A percentile compares a stretch with the other conserved stretches of the same genome.
These are phyloP conservation scores for Apogon talboti DNA, from an alignment of 2,797 vertebrate species.

Conservation along the genomic window DNA sequence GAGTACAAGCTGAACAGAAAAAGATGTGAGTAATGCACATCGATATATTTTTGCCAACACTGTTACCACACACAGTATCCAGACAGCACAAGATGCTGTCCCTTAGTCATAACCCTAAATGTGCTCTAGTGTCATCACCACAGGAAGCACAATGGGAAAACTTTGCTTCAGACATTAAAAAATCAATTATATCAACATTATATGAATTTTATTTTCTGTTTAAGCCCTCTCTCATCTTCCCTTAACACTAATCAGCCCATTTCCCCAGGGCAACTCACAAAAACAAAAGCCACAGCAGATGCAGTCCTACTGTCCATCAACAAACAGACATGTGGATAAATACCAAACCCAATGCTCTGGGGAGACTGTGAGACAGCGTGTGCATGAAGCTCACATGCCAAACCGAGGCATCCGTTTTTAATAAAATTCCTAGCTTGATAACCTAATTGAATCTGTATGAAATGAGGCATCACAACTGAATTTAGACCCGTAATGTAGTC, in stretches of 20 bases:
- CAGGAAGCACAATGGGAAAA: background rate
- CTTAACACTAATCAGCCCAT: background rate
- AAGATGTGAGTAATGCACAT: constrained; percentile 21
- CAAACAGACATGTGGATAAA: background rate
- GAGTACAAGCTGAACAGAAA: constrained; percentile 5
- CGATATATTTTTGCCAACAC: constrained; percentile 7
- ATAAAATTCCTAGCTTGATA: too few species aligned
- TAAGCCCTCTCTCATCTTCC: too few species aligned
- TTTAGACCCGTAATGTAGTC: too few species aligned
- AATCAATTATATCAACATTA: too few species aligned
- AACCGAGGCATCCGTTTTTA: too few species aligned
- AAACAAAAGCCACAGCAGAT: constrained; percentile 18
- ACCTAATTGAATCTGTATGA: too few species aligned
- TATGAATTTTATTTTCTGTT: too few species aligned
- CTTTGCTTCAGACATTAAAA: background rate
- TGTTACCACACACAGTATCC: constrained; percentile 17
- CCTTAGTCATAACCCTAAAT: constrained; percentile 31
- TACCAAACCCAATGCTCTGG: background rate
- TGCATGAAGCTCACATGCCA: too few species aligned
- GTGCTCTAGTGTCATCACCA: constrained; percentile 4
- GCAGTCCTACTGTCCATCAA: constrained; percentile 16
- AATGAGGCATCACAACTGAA: too few species aligned
- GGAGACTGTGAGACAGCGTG: too few species aligned
- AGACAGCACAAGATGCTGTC: background rate
- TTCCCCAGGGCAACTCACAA: constrained; percentile 27